phyloP scores from a whole-genome alignment of 2,888 invertebrate genomes.

The Eumacrocentrus americanus region DNA sequence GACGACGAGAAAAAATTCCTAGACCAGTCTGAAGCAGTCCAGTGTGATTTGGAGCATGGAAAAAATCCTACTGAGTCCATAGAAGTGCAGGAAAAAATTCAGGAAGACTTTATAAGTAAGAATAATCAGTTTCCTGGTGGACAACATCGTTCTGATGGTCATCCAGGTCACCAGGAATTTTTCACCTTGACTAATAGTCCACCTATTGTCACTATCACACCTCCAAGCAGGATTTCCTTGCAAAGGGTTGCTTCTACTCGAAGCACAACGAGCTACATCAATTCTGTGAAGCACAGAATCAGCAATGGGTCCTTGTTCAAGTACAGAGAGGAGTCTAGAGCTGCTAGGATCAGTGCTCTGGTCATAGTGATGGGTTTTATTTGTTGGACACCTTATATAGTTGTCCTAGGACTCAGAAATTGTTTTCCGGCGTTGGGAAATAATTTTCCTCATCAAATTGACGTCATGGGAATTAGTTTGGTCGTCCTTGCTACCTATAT shows the following conservation, averaged over 20 bases:
- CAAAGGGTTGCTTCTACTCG: conserved; percentile 56
- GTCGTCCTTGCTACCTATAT: conserved; percentile 70
- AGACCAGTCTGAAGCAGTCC: background rate
- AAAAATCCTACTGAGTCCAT: too few species aligned
- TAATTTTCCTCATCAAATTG: conserved; percentile 41
- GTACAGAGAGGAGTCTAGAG: conserved; percentile 87
- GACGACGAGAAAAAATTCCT: conserved; percentile 29
- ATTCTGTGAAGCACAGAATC: conserved; percentile 77
- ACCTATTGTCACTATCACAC: conserved; percentile 64
- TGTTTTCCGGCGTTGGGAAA: background rate
- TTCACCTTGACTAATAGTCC: conserved; percentile 56
- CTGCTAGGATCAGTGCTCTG: conserved; percentile 83
- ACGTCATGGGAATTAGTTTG: conserved; percentile 51
- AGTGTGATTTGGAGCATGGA: too few species aligned
- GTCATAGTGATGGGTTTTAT: conserved; percentile 74
- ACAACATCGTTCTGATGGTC: too few species aligned
- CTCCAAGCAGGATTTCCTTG: conserved; percentile 61
- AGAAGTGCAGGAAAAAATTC: too few species aligned
- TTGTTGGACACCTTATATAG: conserved; percentile 66
- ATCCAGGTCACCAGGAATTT: conserved; percentile 40
- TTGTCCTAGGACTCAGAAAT: conserved; percentile 63
- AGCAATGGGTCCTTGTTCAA: conserved; percentile 84
- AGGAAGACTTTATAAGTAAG: too few species aligned
- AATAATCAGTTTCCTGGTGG: too few species aligned
- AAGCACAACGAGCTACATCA: conserved; percentile 70